These are phyloP conservation scores for Hyles vespertilio DNA, from an alignment of 1,140 invertebrate genomes.

Conservation along the genomic window DNA sequence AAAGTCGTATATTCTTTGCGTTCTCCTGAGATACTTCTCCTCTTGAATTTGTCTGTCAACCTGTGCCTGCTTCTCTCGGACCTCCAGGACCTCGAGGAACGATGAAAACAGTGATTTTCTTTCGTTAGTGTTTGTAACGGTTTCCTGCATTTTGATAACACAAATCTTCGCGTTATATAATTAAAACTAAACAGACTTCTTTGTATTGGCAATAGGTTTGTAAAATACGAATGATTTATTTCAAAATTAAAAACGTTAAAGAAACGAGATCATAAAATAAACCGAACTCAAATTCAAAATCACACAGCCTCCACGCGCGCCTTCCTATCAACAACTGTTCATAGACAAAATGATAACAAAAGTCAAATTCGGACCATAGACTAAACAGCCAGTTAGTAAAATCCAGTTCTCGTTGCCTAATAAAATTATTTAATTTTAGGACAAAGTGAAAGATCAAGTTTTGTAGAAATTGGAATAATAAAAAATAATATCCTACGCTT, in stretches of 20 bases:
- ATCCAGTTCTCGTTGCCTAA: no score
- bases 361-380: conserved; percentile 10
- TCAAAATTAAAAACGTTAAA: conserved; percentile 18
- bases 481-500: no score
- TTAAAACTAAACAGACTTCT: conserved; percentile 1
- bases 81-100: conserved; percentile 59
- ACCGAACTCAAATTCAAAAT: conserved; percentile 50
- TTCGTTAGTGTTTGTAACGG: conserved; percentile 67
- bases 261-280: conserved; percentile 33
- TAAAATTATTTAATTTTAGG: no score
- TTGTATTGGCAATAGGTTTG: no score
- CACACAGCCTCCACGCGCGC: conserved; percentile 42
- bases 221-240: conserved; percentile 13
- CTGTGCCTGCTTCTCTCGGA: conserved; percentile 53
- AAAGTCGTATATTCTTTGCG: conserved; percentile 65
- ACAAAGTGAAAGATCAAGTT: no score
- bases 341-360: conserved; percentile 17
- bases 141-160: conserved; percentile 64
- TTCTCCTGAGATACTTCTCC: conserved; percentile 61
- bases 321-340: conserved; percentile 44
- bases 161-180: conserved; percentile 20
- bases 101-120: conserved; percentile 66
- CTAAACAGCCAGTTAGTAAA: no score
- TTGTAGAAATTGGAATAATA: no score
- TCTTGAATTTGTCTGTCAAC: conserved; percentile 60